phyloP scores from a whole-genome alignment of 2,797 vertebrate species.

The Rhincodon typus region DNA sequence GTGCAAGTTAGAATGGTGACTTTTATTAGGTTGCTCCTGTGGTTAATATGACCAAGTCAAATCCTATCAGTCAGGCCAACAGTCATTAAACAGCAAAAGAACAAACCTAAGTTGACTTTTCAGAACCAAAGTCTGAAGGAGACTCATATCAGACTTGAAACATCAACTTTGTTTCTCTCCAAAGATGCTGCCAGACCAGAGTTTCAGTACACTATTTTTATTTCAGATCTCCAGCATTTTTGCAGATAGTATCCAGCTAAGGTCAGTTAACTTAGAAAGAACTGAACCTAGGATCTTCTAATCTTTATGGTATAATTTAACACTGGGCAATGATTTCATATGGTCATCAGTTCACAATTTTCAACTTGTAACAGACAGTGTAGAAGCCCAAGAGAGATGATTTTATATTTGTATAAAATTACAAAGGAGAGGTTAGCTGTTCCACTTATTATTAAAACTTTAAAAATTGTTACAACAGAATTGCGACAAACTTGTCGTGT shows the following conservation, averaged over 20 bases:
- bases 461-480: not conserved
- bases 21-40: not conserved
- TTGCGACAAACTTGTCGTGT: not conserved
- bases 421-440: not conserved
- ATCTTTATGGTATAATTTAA: not conserved
- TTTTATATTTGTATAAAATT: not conserved
- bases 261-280: not conserved
- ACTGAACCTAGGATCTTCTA: not conserved
- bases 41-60: not conserved
- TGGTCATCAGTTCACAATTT: not conserved
- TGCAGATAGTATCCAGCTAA: not conserved
- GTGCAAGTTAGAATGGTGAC: not conserved
- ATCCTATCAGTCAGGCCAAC: not conserved
- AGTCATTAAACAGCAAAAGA: not conserved
- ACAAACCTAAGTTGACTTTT: not conserved
- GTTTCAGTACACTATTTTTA: no score
- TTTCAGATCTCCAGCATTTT: no score
- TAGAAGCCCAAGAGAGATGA: not conserved
- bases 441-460: not conserved
- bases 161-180: no score
- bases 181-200: no score
- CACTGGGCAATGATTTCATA: not conserved
- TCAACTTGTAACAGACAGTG: not conserved
- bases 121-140: no score
- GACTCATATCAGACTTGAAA: no score